phyloP scores from a whole-genome alignment of 2,888 invertebrate genomes.

The Hedychridium roseum region DNA sequence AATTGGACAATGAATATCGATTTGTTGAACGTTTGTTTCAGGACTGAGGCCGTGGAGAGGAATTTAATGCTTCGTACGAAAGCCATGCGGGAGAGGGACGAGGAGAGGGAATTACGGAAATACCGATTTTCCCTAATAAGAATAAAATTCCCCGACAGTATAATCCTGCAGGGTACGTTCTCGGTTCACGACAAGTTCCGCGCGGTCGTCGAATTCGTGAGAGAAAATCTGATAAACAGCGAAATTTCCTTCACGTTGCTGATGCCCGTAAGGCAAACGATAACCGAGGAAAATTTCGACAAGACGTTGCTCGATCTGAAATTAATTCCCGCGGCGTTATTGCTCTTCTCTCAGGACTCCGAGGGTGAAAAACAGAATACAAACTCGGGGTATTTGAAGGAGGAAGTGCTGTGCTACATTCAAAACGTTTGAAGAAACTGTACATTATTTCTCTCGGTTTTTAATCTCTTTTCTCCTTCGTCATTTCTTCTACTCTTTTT shows the following conservation, averaged over 20 bases:
- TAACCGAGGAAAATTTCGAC: constrained; percentile 69
- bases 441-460: neutral
- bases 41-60: constrained; percentile 80
- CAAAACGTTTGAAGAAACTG: constrained; percentile 19
- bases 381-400: constrained; percentile 74
- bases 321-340: constrained; percentile 83
- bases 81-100: constrained; percentile 94
- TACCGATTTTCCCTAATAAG: constrained; percentile 88
- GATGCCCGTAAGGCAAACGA: constrained; percentile 73
- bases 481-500: neutral
- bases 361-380: constrained; percentile 66
- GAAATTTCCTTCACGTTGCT: constrained; percentile 76
- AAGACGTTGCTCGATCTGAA: constrained; percentile 80
- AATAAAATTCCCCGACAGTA: constrained; percentile 87
- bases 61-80: constrained; percentile 88
- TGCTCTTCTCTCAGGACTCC: constrained; percentile 78
- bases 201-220: constrained; percentile 81
- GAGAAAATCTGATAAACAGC: constrained; percentile 76
- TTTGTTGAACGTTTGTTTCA: too few species aligned
- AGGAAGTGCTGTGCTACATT: constrained; percentile 71
- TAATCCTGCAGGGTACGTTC: constrained; percentile 88
- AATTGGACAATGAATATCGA: too few species aligned
- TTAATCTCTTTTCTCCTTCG: neutral
- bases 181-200: constrained; percentile 81
- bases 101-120: constrained; percentile 78